Conservation (phyloP, 2,113 vertebrate genomes). For the Nothobranchius kuhntae region DNA sequence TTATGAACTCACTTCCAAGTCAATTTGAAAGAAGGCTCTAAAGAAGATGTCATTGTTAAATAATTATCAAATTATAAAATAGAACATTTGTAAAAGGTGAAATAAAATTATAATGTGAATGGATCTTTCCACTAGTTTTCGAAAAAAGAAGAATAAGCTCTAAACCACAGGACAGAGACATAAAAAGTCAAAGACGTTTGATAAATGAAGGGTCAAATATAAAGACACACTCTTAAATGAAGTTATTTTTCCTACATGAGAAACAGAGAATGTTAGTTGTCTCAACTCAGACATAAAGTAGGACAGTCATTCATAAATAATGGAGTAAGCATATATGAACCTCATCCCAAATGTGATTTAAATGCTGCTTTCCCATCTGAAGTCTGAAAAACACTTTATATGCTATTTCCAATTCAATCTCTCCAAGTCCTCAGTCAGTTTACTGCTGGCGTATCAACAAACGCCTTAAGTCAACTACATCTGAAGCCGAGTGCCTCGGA, state of each 20-base stretch:
- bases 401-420: constrained; percentile 39
- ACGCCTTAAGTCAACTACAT: background rate
- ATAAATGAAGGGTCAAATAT: too few relatives aligned
- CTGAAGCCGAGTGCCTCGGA: background rate
- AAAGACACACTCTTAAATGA: too few relatives aligned
- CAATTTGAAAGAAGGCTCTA: too few relatives aligned
- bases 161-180: too few relatives aligned
- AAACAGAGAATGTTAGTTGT: constrained; percentile 9
- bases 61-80: too few relatives aligned
- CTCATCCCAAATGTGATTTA: constrained; percentile 53
- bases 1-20: too few relatives aligned
- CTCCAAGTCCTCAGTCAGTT: constrained; percentile 20
- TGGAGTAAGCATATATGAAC: constrained; percentile 50
- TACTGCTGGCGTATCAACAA: constrained; percentile 21
- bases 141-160: too few relatives aligned
- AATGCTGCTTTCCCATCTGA: constrained; percentile 52
- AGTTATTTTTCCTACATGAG: constrained; percentile 3
- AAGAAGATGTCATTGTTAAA: too few relatives aligned
- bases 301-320: constrained; percentile 60
- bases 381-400: constrained; percentile 43
- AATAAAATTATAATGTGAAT: too few relatives aligned
- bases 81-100: too few relatives aligned
- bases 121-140: too few relatives aligned
- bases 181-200: too few relatives aligned
- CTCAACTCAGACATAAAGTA: constrained; percentile 46